Conservation (phyloP, 1,140 invertebrate genomes). For the Marisa cornuarietis region DNA sequence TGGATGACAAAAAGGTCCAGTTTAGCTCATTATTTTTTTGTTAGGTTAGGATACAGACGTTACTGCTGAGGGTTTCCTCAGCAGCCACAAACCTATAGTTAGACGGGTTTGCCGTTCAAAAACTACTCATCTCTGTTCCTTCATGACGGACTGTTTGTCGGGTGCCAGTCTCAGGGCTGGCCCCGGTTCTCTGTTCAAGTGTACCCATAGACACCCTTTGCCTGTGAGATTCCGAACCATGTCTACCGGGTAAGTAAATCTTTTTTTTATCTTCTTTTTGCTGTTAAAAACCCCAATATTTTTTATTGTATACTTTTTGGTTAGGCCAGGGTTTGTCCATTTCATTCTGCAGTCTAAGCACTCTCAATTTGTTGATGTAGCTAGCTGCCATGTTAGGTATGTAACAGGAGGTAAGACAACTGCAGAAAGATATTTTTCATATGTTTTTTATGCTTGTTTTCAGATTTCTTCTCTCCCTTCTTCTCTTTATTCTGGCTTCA, state of each 20-base stretch:
- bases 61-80: conserved; percentile 17
- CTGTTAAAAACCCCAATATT: not conserved
- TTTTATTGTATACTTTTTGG: not conserved
- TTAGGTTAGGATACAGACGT: not conserved
- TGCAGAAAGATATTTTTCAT: not conserved
- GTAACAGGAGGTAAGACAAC: no score
- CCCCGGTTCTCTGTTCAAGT: conserved; percentile 6
- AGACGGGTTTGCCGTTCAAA: not conserved
- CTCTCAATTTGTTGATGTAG: not conserved
- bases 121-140: conserved; percentile 7
- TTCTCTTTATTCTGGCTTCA: conserved; percentile 23
- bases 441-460: conserved; percentile 2
- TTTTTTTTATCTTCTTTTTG: not conserved
- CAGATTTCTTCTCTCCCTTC: conserved; percentile 22
- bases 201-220: not conserved
- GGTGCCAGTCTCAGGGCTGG: conserved; percentile 26
- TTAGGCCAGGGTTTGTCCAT: no score
- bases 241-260: conserved; percentile 24
- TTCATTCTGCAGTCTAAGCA: no score
- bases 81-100: not conserved
- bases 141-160: conserved; percentile 22
- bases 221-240: conserved; percentile 21
- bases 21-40: conserved; percentile 13
- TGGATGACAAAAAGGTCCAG: conserved; percentile 15
- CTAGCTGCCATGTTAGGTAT: conserved; percentile 7